These are phyloP conservation scores for Panzeria rudis DNA, from an alignment of 2,888 invertebrate species.

Conservation along the genomic window DNA sequence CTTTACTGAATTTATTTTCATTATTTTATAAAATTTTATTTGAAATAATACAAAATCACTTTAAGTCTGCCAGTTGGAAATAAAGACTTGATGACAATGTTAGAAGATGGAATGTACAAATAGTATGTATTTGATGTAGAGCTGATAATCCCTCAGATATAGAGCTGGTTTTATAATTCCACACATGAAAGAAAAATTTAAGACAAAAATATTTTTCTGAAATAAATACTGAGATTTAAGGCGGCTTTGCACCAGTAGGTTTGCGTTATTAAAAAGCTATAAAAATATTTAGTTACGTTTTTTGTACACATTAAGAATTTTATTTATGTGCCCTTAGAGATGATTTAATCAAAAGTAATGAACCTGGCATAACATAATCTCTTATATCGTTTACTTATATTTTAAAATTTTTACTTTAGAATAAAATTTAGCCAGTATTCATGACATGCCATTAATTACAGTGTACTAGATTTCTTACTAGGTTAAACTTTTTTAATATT, in stretches of 20 bases:
- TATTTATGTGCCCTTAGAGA: not conserved
- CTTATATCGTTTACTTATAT: not conserved
- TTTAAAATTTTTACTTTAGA: not conserved
- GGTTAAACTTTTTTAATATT: conserved; percentile 2
- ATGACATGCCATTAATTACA: conserved; percentile 1
- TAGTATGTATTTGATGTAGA: not conserved
- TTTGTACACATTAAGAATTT: not conserved
- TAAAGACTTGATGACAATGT: not conserved
- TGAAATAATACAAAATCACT: not conserved
- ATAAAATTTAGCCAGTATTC: conserved; percentile 7
- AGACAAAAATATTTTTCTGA: not conserved
- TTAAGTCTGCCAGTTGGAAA: conserved; percentile 15
- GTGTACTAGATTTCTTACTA: conserved; percentile 22
- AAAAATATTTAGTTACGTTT: not conserved
- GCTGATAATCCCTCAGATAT: not conserved
- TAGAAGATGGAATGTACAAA: not conserved
- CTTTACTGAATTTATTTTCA: too few species aligned
- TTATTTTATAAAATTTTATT: conserved; percentile 7
- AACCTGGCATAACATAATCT: conserved; percentile 7
- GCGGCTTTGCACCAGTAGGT: not conserved
- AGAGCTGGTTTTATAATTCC: not conserved
- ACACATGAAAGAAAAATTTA: not conserved
- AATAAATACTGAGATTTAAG: not conserved
- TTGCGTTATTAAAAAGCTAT: not conserved
- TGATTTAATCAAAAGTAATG: not conserved